Evolutionary conservation across 2,888 invertebrate species (phyloP), one percentile per base, ranked within the genome.

Genomic region (Drosophila limbata): DNA sequence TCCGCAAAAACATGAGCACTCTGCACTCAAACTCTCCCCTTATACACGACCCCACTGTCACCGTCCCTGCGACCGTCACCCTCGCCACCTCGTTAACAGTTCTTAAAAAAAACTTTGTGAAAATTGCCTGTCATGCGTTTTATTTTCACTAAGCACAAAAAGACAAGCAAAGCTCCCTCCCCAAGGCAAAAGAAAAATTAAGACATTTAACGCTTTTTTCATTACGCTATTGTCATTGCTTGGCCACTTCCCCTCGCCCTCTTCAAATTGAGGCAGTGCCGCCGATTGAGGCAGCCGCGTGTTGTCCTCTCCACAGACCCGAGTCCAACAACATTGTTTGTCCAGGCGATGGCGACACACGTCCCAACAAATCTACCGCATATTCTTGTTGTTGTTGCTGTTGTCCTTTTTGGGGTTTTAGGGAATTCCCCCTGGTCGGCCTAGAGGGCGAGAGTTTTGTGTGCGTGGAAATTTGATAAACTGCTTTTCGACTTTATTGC

Each of bases 401-500:
- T 48, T 57, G 35, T 64, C 35, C 25, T 10, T 33, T 40, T 39
- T 47, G 31, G 45, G 48, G n/a, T 51, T 40, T 37, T 33, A 19
- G 45, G 44, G 35, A 45, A 56, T 37, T 45, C 45, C 37, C 56
- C 45, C 13, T 35, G 13, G 35, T 28, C 17, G 17, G 37, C 15
- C 25, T 5, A 11, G n/a, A 35, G 21, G 2, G 17, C 35, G 37
- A 3, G 19, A 40, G 37, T n/a, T 53, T 31, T 57, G 55, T 66
- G 68, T 70, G 79, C 69, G 73, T 89, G 76, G 75, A 89, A 84
- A 89, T 87, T 85, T 85, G 84, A 85, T 85, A 89, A 89, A 85
- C 84, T 89, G 88, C 85, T 84, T 84, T 88, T 87, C 79, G 89
- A 89, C 85, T 89, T 85, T 89, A 89, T 89, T 89, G 89, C 84